Evolutionary conservation across 2,888 invertebrate genomes (phyloP).

Genomic region (Perdita meconis): DNA sequence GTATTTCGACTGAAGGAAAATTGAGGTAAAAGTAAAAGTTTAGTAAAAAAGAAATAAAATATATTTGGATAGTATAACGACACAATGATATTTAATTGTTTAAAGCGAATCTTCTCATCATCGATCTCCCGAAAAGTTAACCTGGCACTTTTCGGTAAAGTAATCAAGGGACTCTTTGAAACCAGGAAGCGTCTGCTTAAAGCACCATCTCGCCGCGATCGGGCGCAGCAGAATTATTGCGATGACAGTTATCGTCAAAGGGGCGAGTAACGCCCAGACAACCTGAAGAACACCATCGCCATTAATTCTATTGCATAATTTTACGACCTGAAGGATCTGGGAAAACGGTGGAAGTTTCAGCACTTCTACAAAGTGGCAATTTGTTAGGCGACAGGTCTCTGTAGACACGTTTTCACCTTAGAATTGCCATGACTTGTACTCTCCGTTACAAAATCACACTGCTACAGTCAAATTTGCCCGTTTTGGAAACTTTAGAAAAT

Average conservation of each 20-base stretch:
- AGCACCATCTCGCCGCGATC: constrained; percentile 73
- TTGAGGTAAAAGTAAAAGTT: too few species aligned
- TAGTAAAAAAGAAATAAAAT: too few species aligned
- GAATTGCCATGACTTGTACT: too few species aligned
- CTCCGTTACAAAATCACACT: neutral
- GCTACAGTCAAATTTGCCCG: neutral
- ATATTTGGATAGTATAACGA: neutral
- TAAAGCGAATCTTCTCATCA: neutral
- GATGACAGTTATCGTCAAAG: constrained; percentile 68
- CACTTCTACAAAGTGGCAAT: too few species aligned
- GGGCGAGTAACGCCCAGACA: constrained; percentile 71
- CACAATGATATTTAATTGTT: neutral
- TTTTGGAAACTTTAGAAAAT: neutral
- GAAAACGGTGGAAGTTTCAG: neutral
- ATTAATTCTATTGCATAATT: neutral
- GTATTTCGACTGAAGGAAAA: too few species aligned
- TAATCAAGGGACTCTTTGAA: constrained; percentile 6
- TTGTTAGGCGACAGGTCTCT: too few species aligned
- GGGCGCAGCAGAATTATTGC: constrained; percentile 76
- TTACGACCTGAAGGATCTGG: neutral
- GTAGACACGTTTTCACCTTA: too few species aligned
- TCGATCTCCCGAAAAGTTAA: neutral
- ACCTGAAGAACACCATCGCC: constrained; percentile 60
- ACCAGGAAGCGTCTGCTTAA: constrained; percentile 35
- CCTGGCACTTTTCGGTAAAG: constrained; percentile 21